Evolutionary conservation across 2,888 invertebrate genomes (phyloP), one percentile per base, ranked within the genome.

Genomic region (Scelioninae gen. 1): DNA sequence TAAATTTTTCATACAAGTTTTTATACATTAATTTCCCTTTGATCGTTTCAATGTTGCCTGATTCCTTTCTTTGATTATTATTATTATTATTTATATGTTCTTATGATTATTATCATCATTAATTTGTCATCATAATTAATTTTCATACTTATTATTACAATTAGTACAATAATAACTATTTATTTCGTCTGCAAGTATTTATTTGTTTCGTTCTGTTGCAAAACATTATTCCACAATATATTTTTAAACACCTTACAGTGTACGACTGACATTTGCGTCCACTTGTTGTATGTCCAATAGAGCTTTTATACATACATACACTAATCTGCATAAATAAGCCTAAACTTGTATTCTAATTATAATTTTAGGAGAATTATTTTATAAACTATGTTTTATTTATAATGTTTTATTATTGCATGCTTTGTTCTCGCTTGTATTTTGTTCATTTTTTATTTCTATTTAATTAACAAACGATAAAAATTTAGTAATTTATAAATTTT

Each of bases 11-110:
- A 81, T 23, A 23, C 82, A 79, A 76, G 66, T 82, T 84, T 81
- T 85, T 83, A 66, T 84, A 84, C 75, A 79, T 85, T 85, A 76
- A 85, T 86, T 93, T 93, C 93, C 93, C 94, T 94, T 93, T 91
- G 92, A 92, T 92, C 92, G 92, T 92, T 92, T 93, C 93, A 93
- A 93, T 93, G 93, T 94, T 94, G 93, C 94, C 94, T 94, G 93
- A 92, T 93, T 92, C 93, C 93, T 90, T 92, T 89, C 89, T 86
- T 89, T 92, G 92, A 93, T 93, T 93, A 92, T 93, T 93, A 86
- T 84, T 93, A 86, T 84, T 78, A 93, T 93, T 93, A 93, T 81
- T 76, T 45, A 45, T 45, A 45, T 92, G 93, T 83, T 93, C 93
- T 93, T 93, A 93, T 93, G 76, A 72, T 82, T 68, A 93, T 93